A percentile compares a stretch with the other conserved stretches of the same genome.
Conservation (phyloP, 2,113 vertebrate species). For the Chitala chitala region DNA sequence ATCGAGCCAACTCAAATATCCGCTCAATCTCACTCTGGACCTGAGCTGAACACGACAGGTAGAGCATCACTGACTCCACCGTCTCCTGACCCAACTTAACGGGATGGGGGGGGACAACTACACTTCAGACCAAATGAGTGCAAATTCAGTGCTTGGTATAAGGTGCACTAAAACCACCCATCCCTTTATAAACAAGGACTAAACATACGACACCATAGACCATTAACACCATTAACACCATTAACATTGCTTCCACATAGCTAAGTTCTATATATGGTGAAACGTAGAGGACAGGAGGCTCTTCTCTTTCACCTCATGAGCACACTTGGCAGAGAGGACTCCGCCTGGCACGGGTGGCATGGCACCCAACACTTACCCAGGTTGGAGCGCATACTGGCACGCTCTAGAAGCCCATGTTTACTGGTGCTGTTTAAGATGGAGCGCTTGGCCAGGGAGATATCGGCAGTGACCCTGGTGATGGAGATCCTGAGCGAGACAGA, state of each 20-base stretch:
- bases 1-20: conserved; percentile 94
- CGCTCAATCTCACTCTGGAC: conserved; percentile 97
- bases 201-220: too few species aligned
- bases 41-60: conserved; percentile 70
- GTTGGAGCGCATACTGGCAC: conserved; percentile 89
- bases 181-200: too few species aligned
- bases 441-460: conserved; percentile 95
- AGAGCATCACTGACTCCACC: background rate
- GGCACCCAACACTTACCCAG: conserved; percentile 67
- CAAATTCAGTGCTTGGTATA: too few species aligned
- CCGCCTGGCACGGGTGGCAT: too few species aligned
- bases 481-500: conserved; percentile 73
- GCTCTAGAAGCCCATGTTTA: conserved; percentile 94
- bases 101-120: conserved; percentile 24
- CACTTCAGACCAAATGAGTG: background rate
- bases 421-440: conserved; percentile 97
- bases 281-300: background rate
- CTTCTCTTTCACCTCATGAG: background rate
- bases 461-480: conserved; percentile 93
- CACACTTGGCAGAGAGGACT: background rate
- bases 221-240: too few species aligned
- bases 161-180: too few species aligned
- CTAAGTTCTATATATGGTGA: background rate
- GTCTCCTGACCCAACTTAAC: background rate
- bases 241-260: too few species aligned